Percentiles rank a stretch among this genome's conserved stretches.
These are phyloP conservation scores for Cyanistes caeruleus DNA, from an alignment of 2,113 vertebrate species.

Conservation along the genomic window DNA sequence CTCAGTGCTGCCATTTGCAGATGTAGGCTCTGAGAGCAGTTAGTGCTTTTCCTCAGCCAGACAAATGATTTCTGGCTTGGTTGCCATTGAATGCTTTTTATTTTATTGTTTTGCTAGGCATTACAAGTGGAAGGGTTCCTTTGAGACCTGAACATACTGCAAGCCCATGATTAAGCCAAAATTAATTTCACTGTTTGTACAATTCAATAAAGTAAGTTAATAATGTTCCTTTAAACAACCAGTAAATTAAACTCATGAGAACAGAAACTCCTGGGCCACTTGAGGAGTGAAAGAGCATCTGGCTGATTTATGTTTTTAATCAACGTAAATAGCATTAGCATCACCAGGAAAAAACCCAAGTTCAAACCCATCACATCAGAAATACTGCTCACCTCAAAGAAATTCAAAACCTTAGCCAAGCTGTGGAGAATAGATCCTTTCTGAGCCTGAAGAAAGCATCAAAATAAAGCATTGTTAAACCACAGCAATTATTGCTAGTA, in stretches of 20 bases:
- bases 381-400: slow-evolving; percentile 88
- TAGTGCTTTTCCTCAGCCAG: not conserved
- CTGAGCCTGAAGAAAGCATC: slow-evolving; percentile 74
- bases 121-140: not conserved
- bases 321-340: not conserved
- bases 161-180: not conserved
- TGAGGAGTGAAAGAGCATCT: not conserved
- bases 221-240: not conserved
- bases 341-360: not conserved
- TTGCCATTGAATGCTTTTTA: not conserved
- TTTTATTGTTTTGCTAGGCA: not conserved
- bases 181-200: not conserved
- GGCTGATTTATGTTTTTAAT: not conserved
- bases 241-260: not conserved
- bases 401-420: slow-evolving; percentile 88
- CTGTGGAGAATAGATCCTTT: slow-evolving; percentile 89
- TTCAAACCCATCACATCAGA: not conserved
- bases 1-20: not conserved
- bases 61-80: not conserved
- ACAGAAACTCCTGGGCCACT: not conserved
- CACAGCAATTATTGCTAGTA: not conserved
- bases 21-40: not conserved
- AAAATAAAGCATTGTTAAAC: not conserved
- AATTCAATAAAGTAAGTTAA: not conserved
- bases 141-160: not conserved